A percentile compares a stretch with the other conserved stretches of the same genome.
Conservation (phyloP, 2,888 invertebrate genomes). For the Pristionchus entomophagus region DNA sequence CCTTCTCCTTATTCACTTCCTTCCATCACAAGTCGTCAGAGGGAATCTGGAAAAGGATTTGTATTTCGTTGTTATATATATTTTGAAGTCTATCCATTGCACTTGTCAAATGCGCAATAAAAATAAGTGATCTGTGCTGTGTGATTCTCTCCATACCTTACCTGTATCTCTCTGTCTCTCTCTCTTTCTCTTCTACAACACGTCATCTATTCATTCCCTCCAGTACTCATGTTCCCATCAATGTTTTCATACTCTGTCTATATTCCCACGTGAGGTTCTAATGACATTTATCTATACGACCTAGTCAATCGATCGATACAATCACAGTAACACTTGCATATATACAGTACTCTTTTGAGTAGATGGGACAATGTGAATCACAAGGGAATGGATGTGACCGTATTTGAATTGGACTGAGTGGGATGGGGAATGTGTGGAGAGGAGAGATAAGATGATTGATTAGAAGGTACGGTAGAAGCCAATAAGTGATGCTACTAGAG, state of each 20-base stretch:
- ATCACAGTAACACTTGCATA: slow-evolving; percentile 35
- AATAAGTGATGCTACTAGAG: slow-evolving; percentile 68
- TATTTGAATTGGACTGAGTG: slow-evolving; percentile 3
- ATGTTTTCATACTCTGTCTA: background rate
- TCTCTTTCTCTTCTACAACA: background rate
- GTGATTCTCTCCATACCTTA: background rate
- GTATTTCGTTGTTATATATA: background rate
- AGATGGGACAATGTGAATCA: slow-evolving; percentile 6
- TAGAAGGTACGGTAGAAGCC: slow-evolving; percentile 63
- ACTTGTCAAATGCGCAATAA: too few species aligned
- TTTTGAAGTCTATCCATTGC: too few species aligned
- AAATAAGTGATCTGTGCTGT: too few species aligned
- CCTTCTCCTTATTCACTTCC: background rate
- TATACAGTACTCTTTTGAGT: slow-evolving; percentile 35
- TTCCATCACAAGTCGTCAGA: background rate
- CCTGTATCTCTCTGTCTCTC: background rate
- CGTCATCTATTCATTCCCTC: background rate
- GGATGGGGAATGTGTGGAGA: background rate
- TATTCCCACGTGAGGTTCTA: slow-evolving; percentile 20
- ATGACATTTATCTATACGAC: slow-evolving; percentile 25
- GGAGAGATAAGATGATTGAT: background rate
- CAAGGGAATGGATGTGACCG: slow-evolving; percentile 15
- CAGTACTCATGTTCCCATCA: background rate
- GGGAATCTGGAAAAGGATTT: background rate
- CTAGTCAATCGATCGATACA: slow-evolving; percentile 22